These are phyloP conservation scores for Cygnus olor DNA, from an alignment of 2,797 vertebrate species.

Conservation along the genomic window DNA sequence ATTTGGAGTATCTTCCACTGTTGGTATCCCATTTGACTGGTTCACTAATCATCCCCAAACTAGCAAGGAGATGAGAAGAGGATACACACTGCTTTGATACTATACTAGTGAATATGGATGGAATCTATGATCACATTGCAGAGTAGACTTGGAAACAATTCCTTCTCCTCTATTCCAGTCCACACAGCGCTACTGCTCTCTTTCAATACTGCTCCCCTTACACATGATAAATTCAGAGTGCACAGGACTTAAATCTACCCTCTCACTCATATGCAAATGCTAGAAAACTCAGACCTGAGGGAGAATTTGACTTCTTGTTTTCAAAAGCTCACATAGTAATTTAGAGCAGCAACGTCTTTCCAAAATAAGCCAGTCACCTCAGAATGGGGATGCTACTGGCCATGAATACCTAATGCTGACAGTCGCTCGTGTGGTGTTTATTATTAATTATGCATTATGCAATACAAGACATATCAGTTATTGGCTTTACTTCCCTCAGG, in stretches of 20 bases:
- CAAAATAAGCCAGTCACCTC: neutral
- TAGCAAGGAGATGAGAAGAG: neutral
- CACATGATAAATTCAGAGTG: neutral
- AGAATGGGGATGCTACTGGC: neutral
- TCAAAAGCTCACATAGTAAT: neutral
- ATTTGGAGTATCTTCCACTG: neutral
- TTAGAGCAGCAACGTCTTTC: neutral
- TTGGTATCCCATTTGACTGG: neutral
- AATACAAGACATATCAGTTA: neutral
- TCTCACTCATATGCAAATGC: neutral
- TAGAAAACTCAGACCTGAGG: neutral
- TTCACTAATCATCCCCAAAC: neutral
- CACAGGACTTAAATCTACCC: neutral
- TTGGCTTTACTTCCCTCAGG: neutral
- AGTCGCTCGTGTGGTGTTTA: neutral
- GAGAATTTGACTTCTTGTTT: neutral
- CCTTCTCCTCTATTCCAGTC: neutral
- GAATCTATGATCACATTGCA: neutral
- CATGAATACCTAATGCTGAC: neutral
- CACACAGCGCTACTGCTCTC: neutral
- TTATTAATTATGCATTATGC: neutral
- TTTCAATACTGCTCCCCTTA: neutral
- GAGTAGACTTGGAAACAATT: neutral
- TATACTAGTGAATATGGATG: neutral
- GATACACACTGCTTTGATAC: neutral